Base-by-base conservation (phyloP, 2,113 vertebrate genomes). In the Patagioenas fasciata region DNA sequence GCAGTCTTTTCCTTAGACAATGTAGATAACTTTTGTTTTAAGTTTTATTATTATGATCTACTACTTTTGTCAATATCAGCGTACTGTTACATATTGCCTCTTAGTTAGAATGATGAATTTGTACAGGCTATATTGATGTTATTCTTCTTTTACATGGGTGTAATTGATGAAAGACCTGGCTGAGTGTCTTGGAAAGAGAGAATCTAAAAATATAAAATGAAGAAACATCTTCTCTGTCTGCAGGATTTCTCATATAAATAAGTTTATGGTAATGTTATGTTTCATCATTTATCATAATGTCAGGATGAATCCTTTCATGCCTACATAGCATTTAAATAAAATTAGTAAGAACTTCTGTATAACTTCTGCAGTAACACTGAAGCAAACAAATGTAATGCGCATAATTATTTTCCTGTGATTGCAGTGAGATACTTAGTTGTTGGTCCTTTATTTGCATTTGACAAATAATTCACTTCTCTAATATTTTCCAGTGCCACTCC, bases 191-290 rank as follows among this genome's bases (percentile, higher is more conserved):
- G 67, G 78, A 86, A 91, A 73, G 47, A 50, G 23, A 34, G 32
- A 72, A 81, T 48, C 66, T 26, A 40, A 88, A 92, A 87, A 56
- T 42, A 28, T 53, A 61, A 83, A 93, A 88, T 90, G 77, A 92
- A 92, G 70, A 83, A 82, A 75, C 38, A 80, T 66, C n/a, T 66
- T 54, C 14, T 69, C 62, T 75, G 66, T 91, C 93, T 91, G 56
- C 47, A 78, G 32, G 5, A 1, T 51, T 95, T 64, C 66, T 89
- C 32, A 65, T 72, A 48, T 78, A 93, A 86, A 75, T 79, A 87
- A 72, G 56, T 79, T 95, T 84, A 91, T 90, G 69, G 64, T 89
- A 89, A 89, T 81, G 48, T 85, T 91, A 50, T 53, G 24, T 88
- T 75, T 83, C 72, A 89, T 70, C 65, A 69, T 73, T 84, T 93